These are phyloP conservation scores for Bimastos eiseni DNA, from an alignment of 2,888 invertebrate species.

Conservation along the genomic window DNA sequence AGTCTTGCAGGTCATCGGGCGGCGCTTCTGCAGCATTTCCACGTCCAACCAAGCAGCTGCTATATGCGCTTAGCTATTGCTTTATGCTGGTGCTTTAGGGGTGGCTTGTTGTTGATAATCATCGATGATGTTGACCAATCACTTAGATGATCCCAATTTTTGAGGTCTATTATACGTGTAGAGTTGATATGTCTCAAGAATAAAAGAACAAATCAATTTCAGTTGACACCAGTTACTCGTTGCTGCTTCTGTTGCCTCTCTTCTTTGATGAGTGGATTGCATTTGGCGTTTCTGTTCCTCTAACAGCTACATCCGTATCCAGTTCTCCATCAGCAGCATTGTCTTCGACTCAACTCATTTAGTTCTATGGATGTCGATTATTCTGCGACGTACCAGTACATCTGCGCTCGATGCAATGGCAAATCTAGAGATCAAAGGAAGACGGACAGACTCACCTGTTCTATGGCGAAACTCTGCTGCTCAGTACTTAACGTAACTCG, in stretches of 20 bases:
- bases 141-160: neutral
- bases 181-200: neutral
- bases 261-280: neutral
- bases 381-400: too few relatives aligned
- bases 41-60: neutral
- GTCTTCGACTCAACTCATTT: neutral
- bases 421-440: neutral
- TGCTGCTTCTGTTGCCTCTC: neutral
- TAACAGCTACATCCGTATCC: neutral
- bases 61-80: neutral
- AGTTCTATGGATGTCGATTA: neutral
- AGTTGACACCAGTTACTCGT: neutral
- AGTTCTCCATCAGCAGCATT: neutral
- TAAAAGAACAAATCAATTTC: neutral
- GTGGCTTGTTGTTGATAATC: neutral
- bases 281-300: neutral
- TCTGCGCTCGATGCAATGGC: neutral
- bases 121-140: neutral
- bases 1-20: neutral
- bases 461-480: neutral
- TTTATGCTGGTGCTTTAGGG: neutral
- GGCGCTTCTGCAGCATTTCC: neutral
- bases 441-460: neutral
- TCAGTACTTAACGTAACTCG: neutral
- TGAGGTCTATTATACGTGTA: neutral